Evolutionary conservation across 2,797 vertebrate genomes (phyloP), one percentile per base, ranked within the genome.

Genomic region (Siniperca obscura): DNA sequence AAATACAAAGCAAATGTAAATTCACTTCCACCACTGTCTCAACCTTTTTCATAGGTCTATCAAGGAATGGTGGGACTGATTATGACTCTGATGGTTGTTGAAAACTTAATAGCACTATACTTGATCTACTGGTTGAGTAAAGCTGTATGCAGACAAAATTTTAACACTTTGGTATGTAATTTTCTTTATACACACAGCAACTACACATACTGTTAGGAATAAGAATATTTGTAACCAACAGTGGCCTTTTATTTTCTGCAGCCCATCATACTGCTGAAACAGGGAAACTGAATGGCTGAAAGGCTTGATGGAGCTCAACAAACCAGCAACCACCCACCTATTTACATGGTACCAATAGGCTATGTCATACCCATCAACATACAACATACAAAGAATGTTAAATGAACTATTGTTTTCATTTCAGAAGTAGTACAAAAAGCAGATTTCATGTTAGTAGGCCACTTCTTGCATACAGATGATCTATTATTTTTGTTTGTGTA

Each of bases 61-160:
- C 0, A 1, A 2, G 95, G 90, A 21, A 59, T 95, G 25, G 0
- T 0, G 0, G 76, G 36, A 10, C 12, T 95, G 70, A 78, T 87
- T 13, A 0, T 82, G 3, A 17, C 27, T 60, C 71, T 96, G 76
- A 72, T 94, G 44, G 3, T 62, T 6, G 7, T 90, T 5, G 93
- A 96, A 86, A 71, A 86, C 61, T 1, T 91, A 4, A 62, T 94
- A 0, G 57, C 93, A n/a, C 2, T 89, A 0, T 84, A 85, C 76
- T 72, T 95, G 81, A 93, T 94, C 84, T 94, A 87, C 90, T 96
- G 94, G 95, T 50, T 93, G 76, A 95, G 94, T 68, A 95, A 95
- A 90, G 94, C 94, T 19, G 61, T 96, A 1, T 96, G 95, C 92
- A 90, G 93, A 78, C 17, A 90, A 30, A 71, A 95, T 65, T 96